These are phyloP conservation scores for Palythoa grandiflora DNA, from an alignment of 92 coral and sea anemone genomes.

Conservation along the genomic window DNA sequence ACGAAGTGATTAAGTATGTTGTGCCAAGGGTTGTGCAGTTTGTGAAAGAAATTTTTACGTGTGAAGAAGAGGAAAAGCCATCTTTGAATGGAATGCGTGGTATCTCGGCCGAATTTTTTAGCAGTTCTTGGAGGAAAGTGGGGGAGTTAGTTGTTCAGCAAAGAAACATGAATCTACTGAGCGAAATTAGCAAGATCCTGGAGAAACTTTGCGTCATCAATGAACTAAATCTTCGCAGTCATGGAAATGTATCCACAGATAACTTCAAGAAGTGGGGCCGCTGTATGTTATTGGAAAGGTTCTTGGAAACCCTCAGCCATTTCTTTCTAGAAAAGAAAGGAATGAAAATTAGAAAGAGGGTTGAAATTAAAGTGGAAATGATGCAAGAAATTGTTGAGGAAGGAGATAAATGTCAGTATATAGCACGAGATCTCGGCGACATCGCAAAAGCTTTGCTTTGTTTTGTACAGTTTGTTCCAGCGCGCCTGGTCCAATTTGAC, in stretches of 20 bases:
- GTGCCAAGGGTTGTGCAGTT: constrained; percentile 9
- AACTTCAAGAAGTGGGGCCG: constrained; percentile 26
- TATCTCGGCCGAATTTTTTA: neutral
- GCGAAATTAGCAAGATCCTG: constrained; percentile 29
- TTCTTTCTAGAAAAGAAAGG: constrained; percentile 26
- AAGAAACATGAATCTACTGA: neutral
- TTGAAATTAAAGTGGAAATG: constrained; percentile 21
- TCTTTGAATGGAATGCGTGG: constrained; percentile 35
- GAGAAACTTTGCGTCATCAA: constrained; percentile 13
- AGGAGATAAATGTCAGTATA: neutral
- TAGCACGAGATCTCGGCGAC: neutral
- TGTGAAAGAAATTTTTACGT: constrained; percentile 26
- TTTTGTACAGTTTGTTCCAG: constrained; percentile 28
- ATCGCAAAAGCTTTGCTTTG: constrained; percentile 6
- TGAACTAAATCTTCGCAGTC: neutral
- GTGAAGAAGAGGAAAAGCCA: neutral
- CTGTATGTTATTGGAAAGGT: neutral
- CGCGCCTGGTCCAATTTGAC: constrained; percentile 25
- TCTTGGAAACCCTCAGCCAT: constrained; percentile 2
- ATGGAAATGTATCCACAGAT: neutral
- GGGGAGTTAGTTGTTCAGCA: neutral
- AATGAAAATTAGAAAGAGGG: constrained; percentile 13
- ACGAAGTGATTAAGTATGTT: neutral
- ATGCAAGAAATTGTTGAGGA: constrained; percentile 21
- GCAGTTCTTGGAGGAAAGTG: neutral